phyloP scores from a whole-genome alignment of 2,113 vertebrate species.

The Nothocercus nigrocapillus region DNA sequence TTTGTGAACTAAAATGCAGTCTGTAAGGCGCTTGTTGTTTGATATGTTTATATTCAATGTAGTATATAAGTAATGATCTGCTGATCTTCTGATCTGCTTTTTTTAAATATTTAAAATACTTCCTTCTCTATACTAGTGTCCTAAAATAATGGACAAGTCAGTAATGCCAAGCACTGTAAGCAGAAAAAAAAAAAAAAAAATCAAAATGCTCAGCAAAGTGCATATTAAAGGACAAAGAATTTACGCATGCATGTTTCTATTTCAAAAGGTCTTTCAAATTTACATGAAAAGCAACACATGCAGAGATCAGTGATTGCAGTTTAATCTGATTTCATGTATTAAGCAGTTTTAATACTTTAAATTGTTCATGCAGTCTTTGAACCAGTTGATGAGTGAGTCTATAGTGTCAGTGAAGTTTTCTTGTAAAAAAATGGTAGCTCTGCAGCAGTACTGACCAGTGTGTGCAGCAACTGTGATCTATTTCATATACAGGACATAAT shows the following conservation, averaged over 20 bases:
- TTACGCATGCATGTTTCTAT: not conserved
- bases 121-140: not conserved
- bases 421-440: not conserved
- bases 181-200: not conserved
- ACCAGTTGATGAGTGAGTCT: not conserved
- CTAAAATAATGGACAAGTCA: not conserved
- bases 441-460: not conserved
- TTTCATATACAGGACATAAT: not conserved
- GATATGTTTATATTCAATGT: too few relatives aligned
- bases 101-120: not conserved
- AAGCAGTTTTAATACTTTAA: not conserved
- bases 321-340: not conserved
- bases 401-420: not conserved
- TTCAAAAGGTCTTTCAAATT: not conserved
- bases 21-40: not conserved
- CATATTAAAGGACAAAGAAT: not conserved
- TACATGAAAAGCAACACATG: not conserved
- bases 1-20: not conserved
- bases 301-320: not conserved
- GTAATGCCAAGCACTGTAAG: fast-evolving
- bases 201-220: not conserved
- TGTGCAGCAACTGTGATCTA: not conserved
- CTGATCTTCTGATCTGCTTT: not conserved
- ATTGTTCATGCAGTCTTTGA: not conserved
- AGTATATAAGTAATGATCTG: not conserved